Base-by-base conservation (phyloP, 2,113 vertebrate genomes). In the Falco punctatus region DNA sequence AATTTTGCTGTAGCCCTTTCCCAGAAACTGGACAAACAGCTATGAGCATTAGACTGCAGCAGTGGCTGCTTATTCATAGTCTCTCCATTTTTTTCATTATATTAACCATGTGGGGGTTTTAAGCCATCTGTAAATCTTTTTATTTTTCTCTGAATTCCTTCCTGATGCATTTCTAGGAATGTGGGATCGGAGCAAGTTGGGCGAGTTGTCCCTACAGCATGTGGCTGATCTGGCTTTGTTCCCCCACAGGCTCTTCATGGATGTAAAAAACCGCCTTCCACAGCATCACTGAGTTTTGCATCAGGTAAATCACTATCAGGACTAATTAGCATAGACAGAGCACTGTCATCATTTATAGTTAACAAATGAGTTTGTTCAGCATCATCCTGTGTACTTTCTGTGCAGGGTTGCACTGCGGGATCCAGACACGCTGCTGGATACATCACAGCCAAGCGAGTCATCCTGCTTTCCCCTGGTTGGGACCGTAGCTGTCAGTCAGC, bases 131-230 rank as follows among this genome's bases (percentile, higher is more conserved):
- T 82, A 90, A 85, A 58, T 59, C 24, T 92, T 61, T 48, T 52
- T 0, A 0, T 74, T 93, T 93, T 84, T 89, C 88, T 84, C 77
- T 69, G 61, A 81, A 75, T 94, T 91, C 57, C 40, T 86, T 95
- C 49, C 54, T 0, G 0, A 54, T 49, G 35, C 40, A 58, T 91
- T 96, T 95, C 70, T 90, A 92, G 91, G 89, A 94, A 95, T 33
- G 57, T 42, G 44, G 66, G 79, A 77, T 82, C 58, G 1, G 1
- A 77, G 62, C 2, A 1, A 78, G 38, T 51, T 8, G 35, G 49
- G 21, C 0, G 0, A 13, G 10, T 57, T 90, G 73, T 91, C 40
- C 32, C 58, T 83, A 2, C 18, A 62, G 75, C 0, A 0, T 4
- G 0, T 10, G 42, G 46, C 83, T 66, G 42, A 62, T 38, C 24